A percentile compares a stretch with the other conserved stretches of the same genome.
Conservation (phyloP, 1,140 invertebrate species). For the Geopemphigus sp. region DNA sequence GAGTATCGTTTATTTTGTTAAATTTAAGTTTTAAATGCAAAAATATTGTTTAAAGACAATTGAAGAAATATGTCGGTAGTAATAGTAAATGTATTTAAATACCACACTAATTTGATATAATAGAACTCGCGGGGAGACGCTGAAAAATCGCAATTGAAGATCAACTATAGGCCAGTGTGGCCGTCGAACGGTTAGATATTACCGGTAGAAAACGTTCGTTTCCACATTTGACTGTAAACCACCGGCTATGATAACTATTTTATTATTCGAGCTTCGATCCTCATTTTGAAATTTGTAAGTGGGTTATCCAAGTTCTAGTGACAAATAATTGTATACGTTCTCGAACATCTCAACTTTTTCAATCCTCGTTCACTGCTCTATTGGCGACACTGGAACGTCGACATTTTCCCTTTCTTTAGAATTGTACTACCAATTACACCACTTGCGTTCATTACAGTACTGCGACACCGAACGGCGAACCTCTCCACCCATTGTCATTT, state of each 20-base stretch:
- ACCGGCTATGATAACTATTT: not conserved
- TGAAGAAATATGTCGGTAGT: too few relatives aligned
- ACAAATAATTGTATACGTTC: not conserved
- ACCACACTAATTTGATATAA: too few relatives aligned
- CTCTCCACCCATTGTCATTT: not conserved
- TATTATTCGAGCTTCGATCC: too few relatives aligned
- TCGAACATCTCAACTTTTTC: not conserved
- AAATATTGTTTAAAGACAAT: too few relatives aligned
- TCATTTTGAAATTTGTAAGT: too few relatives aligned
- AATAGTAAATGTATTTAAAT: too few relatives aligned
- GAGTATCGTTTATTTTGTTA: too few relatives aligned
- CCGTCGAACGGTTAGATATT: not conserved
- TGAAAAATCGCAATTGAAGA: not conserved
- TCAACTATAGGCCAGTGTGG: not conserved
- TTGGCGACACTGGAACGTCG: not conserved
- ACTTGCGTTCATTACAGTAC: not conserved
- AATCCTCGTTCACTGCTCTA: not conserved
- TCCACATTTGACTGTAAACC: not conserved
- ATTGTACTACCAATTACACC: not conserved
- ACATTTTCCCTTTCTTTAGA: too few relatives aligned
- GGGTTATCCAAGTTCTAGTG: too few relatives aligned
- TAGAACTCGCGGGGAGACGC: not conserved
- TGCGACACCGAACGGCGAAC: not conserved
- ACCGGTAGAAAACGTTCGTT: not conserved
- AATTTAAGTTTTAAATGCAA: too few relatives aligned